A percentile compares a stretch with the other conserved stretches of the same genome.
Conservation (phyloP, 92 coral and sea anemone genomes). For the Porites divaricata region DNA sequence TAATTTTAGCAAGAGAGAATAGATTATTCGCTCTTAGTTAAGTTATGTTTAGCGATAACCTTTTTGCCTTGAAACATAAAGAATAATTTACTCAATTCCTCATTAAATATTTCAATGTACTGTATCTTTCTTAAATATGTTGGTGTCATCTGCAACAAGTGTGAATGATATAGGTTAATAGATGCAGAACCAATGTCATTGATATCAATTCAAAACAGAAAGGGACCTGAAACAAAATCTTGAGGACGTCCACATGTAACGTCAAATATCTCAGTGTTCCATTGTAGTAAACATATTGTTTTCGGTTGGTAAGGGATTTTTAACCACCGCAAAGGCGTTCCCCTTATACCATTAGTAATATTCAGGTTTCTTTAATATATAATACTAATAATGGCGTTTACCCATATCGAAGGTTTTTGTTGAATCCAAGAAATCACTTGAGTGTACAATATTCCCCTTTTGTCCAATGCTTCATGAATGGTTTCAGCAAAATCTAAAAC, state of each 20-base stretch:
- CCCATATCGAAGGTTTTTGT: too few relatives aligned
- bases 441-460: too few relatives aligned
- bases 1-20: not conserved
- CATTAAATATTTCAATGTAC: not conserved
- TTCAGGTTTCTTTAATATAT: too few relatives aligned
- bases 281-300: too few relatives aligned
- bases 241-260: not conserved
- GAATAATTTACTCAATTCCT: not conserved
- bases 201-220: not conserved
- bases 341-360: too few relatives aligned
- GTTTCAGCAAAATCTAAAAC: too few relatives aligned
- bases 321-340: too few relatives aligned
- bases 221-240: not conserved
- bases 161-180: not conserved
- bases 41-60: not conserved
- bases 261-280: not conserved
- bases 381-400: too few relatives aligned
- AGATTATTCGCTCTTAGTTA: too few relatives aligned
- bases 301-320: too few relatives aligned
- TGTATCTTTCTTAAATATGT: not conserved
- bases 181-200: not conserved
- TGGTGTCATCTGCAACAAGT: not conserved
- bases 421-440: too few relatives aligned
- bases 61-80: not conserved
- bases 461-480: too few relatives aligned